Evolutionary conservation across 1,140 invertebrate species (phyloP), one percentile per base, ranked within the genome.

Genomic region (Ooceraea biroi): DNA sequence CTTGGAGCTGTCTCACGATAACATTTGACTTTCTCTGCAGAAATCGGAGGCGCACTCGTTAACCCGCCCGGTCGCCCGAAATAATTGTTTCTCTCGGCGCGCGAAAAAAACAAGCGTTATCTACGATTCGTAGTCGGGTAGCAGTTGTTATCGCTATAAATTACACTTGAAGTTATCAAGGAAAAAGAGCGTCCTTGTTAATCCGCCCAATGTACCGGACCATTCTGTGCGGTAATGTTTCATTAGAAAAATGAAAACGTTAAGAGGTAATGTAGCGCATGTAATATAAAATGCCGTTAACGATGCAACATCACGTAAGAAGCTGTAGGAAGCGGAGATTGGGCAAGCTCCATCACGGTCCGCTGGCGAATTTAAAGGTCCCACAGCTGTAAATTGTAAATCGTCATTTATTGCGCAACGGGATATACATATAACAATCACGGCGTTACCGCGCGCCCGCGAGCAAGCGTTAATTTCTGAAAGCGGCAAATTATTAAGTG

Each of bases 21-120:
- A 80, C 65, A 58, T 57, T 78, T 69, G 48, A 69, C 76, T 80
- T 69, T 36, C 46, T 48, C 36, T 57, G n/a, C 11, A 46, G 36
- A 25, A 3, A 36, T 30, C 65, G 41, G 36, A 36, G 44, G 48
- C 44, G 41, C 17, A 14, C 48, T 55, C 63, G 36, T 78, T 77
- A 65, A 36, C 17, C 44, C 19, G 7, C n/a, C 17, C 73, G 19
- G 17, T 22, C 46, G 22, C 25, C 36, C 2, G 36, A 4, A 14
- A 50, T 41, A 41, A 17, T n/a, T 36, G 11, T 8, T 66, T 55
- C n/a, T 55, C 14, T 41, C 12, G 5, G 48, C 27, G 2, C 3
- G n/a, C n/a, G 19, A 7, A 55, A 25, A 17, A 17, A 52, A 50
- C 30, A 50, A 74, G 0, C 14, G 30, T 69, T n/a, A 58, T 58